phyloP scores from a whole-genome alignment of 2,888 invertebrate genomes.

The Ochropleura leucogaster region DNA sequence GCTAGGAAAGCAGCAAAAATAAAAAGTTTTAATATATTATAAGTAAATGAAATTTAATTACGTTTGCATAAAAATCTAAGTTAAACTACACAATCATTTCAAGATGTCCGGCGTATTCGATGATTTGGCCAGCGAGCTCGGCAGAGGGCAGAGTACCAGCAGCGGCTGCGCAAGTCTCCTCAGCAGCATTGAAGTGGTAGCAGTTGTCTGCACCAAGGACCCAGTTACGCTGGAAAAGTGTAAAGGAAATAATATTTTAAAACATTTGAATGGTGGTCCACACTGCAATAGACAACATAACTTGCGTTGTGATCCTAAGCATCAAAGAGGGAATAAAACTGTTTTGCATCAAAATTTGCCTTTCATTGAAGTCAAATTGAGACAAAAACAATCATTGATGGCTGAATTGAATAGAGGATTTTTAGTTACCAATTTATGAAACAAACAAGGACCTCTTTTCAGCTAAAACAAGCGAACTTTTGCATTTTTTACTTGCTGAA shows the following conservation, averaged over 20 bases:
- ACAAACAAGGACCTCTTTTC: neutral
- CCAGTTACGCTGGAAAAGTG: constrained; percentile 94
- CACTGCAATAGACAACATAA: neutral
- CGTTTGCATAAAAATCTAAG: constrained; percentile 39
- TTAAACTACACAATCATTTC: constrained; percentile 98
- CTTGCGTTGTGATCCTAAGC: neutral
- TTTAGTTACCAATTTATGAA: neutral
- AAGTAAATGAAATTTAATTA: constrained; percentile 56
- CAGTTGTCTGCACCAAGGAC: constrained; percentile 94
- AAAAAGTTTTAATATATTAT: constrained; percentile 6
- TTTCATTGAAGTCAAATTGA: neutral
- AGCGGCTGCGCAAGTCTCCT: constrained; percentile 93
- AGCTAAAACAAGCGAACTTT: neutral
- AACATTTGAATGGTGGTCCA: neutral
- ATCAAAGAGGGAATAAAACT: neutral
- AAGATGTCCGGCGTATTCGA: constrained; percentile 99
- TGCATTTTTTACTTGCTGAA: neutral
- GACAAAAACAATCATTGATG: neutral
- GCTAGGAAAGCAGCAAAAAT: neutral
- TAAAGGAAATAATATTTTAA: neutral
- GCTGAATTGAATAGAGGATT: neutral
- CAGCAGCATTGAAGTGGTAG: constrained; percentile 93
- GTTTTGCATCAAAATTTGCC: neutral
- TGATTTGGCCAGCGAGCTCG: constrained; percentile 97
- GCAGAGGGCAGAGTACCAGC: constrained; percentile 94